Base-by-base conservation (phyloP, 2,797 vertebrate species). In the Hypotaenidia philippensis region DNA sequence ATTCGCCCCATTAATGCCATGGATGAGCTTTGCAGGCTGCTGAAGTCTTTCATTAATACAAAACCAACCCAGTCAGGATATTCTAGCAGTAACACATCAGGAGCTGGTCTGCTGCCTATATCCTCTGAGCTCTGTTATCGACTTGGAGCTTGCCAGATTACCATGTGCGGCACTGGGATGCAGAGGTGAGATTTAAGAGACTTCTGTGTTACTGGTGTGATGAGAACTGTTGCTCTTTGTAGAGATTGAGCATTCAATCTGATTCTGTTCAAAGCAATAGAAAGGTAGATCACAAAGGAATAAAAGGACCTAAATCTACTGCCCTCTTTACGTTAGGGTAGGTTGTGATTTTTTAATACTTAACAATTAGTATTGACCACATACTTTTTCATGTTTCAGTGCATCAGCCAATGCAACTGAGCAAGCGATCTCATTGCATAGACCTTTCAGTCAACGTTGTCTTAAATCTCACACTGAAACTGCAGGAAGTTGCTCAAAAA, bases 81-180 rank as follows among this genome's bases (percentile, higher is more conserved):
- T 36, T 98, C 95, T 17, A 89, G 89, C 79, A 87, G 98, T 95
- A 98, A 98, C 41, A 92, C 98, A 1, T 95, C 98, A 0, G 99
- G 99, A 31, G 98, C 99, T 32, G 98, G 99, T 36, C 97, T 99
- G 90, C 97, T 99, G 66, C 98, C 99, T 12, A 97, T 99, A 77
- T 99, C 99, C 86, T 99, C 99, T 0, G 99, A 99, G 98, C 98
- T 99, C 92, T 99, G 99, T 69, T 99, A 99, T 89, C 99, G 99
- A 12, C 98, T 99, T 78, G 99, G 99, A 32, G 99, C 99, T 74
- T 99, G 99, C 75, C 99, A 99, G 98, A 98, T 99, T 79, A 97
- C 98, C 78, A 99, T 99, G 99, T 99, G 99, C 1, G 98, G 98
- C 90, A 99, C 99, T 0, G 99, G 99, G 66, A 99, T 99, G 99